Evolutionary conservation across 2,888 invertebrate species (phyloP).

Genomic region (Pseudococcus viburni): DNA sequence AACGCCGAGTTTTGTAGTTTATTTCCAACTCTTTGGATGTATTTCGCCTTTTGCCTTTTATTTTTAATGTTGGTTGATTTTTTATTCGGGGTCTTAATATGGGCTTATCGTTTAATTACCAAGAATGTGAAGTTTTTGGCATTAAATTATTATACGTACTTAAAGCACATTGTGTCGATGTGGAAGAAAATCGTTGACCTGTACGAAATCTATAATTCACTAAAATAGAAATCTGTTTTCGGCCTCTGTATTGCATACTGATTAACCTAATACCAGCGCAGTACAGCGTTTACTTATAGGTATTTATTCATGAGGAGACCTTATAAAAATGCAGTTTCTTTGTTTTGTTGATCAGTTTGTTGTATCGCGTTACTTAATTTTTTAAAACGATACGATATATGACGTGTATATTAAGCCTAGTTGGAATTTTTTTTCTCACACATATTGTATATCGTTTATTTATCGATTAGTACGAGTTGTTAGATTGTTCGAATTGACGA

Average conservation of each 20-base stretch:
- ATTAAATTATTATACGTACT: not conserved
- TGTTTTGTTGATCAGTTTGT: slow-evolving; percentile 60
- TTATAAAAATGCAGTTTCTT: slow-evolving; percentile 66
- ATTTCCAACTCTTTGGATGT: not conserved
- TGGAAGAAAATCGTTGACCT: slow-evolving; percentile 44
- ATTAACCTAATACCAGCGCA: slow-evolving; percentile 26
- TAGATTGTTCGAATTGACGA: not conserved
- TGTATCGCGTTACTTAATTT: slow-evolving; percentile 61
- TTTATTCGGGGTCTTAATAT: not conserved
- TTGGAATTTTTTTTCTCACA: slow-evolving; percentile 58
- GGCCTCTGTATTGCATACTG: slow-evolving; percentile 53
- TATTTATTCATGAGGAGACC: slow-evolving; percentile 62
- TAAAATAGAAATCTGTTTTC: slow-evolving; percentile 58
- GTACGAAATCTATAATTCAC: slow-evolving; percentile 55
- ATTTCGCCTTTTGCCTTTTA: not conserved
- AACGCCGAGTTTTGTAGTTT: not conserved
- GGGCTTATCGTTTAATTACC: not conserved
- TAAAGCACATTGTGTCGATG: not conserved
- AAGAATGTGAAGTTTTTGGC: slow-evolving; percentile 14
- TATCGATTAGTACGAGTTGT: not conserved
- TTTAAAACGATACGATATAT: not conserved
- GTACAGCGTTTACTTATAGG: slow-evolving; percentile 1
- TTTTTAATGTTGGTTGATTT: not conserved
- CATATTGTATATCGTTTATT: slow-evolving; percentile 62
- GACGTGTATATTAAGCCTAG: slow-evolving; percentile 16